Base-by-base conservation (phyloP, 1,140 invertebrate species). In the Cyrtorhinus lividipennis region DNA sequence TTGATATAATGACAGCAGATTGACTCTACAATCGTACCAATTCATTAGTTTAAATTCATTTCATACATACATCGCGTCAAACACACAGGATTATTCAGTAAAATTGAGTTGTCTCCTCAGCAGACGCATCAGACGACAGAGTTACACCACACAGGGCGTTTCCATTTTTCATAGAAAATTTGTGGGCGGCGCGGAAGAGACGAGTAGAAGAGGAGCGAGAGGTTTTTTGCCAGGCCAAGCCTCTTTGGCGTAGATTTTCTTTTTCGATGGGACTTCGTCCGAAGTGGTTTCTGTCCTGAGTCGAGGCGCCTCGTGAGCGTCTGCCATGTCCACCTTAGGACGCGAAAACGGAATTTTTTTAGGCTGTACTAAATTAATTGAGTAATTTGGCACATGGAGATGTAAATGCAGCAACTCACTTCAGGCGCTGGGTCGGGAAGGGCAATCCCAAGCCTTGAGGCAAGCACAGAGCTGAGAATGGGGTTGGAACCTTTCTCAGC, bases 231-330 rank as follows among this genome's bases (percentile, higher is more conserved):
- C 96, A 0, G 96, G 95, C 96, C 96, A 99, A 8, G 95, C 93
- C 76, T 99, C 96, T 78, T 99, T 99, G 60, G 95, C 95, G 73
- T 99, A 99, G 76, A 98, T 98, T 82, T 99, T 99, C 77, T 93
- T 95, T 61, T 66, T 65, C 15, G 63, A 24, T 18, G 64, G 65
- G 64, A 68, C n/a, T n/a, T n/a, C n/a, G n/a, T n/a, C n/a, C n/a
- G n/a, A n/a, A n/a, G n/a, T n/a, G 63, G 26, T 61, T 24, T 25
- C 20, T 22, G 26, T 66, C 62, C 13, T 66, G 38, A 10, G 23
- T 2, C 30, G 22, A n/a, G 1, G 24, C 23, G n/a, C n/a, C n/a
- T n/a, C n/a, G n/a, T 59, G 10, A 59, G 13, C 26, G 56, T 59
- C 10, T 62, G 45, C 22, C 64, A 23, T 2, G 48, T 58, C 30